These are phyloP conservation scores for Formica aserva DNA, from an alignment of 2,888 invertebrate species.

Conservation along the genomic window DNA sequence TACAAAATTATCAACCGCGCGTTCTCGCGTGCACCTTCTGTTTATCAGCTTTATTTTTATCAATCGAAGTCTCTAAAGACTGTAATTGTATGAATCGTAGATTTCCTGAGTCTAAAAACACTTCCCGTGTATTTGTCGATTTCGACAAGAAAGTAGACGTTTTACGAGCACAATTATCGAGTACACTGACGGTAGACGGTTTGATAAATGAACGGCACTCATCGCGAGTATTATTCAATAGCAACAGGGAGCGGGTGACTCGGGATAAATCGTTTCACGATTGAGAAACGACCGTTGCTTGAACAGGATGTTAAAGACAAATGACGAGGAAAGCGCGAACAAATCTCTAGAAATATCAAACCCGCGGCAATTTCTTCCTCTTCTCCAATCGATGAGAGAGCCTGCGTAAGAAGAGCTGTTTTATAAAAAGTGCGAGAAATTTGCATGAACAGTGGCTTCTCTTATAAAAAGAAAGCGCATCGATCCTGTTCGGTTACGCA, in stretches of 20 bases:
- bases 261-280: conserved; percentile 8
- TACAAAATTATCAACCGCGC: background rate
- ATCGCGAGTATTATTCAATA: conserved; percentile 17
- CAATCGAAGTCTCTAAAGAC: background rate
- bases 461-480: background rate
- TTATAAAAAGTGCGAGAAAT: background rate
- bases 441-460: background rate
- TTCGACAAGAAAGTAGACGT: background rate
- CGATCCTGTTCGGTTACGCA: background rate
- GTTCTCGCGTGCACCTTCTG: background rate
- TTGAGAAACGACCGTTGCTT: conserved; percentile 1
- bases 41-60: background rate
- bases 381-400: background rate
- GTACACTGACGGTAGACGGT: background rate
- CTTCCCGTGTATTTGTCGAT: background rate
- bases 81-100: background rate
- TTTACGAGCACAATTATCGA: background rate
- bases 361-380: background rate
- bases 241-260: background rate
- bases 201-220: background rate
- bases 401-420: background rate
- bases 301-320: conserved; percentile 17
- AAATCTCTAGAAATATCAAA: conserved; percentile 11
- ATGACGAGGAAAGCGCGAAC: background rate
- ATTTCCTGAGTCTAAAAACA: background rate